Base-by-base conservation (phyloP, 2,888 invertebrate genomes). In the Cerastoderma edule region DNA sequence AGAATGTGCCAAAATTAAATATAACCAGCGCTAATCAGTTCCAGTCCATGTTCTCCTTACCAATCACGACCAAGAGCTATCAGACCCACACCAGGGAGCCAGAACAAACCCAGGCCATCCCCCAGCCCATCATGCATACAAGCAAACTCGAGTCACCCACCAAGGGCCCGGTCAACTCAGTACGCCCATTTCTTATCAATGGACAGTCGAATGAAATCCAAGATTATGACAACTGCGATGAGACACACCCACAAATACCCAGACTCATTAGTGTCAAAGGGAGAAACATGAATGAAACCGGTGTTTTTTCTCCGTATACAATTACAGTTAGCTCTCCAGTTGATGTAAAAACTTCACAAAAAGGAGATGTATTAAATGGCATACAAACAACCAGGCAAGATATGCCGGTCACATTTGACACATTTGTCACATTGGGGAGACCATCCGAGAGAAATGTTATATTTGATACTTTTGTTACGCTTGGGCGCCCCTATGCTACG, bases 401-500 rank as follows among this genome's bases (percentile, higher is more conserved):
- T 63, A 67, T 74, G 48, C 72, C 72, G 32, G 77, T 72, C 68
- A 72, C 75, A 44, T 81, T 81, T 72, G 80, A 81, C 72, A 81
- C 80, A 44, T 81, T 75, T 81, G 80, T 81, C 69, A 81, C 80
- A 66, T 63, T 69, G 39, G 77, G 77, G 46, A 72, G 75, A 30
- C 80, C 80, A 46, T 63, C 77, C n/a, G 78, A 72, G 54, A 72
- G 75, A 53, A 75, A 67, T 74, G 80, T 81, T 67, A 78, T 72
- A 35, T 81, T 81, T 81, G 80, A 81, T 81, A 81, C 77, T 69
- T 81, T 81, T 81, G 80, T 78, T 65, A 81, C 80, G 67, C 78
- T 70, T 53, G 80, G 77, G 24, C 53, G 80, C 50, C 80, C 80
- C 56, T 81, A 69, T 70, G 80, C 80, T 24, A 81, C 80, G 6